Evolutionary conservation across 1,140 invertebrate species (phyloP), one percentile per base, ranked within the genome.

Genomic region (Drosophila truncata): DNA sequence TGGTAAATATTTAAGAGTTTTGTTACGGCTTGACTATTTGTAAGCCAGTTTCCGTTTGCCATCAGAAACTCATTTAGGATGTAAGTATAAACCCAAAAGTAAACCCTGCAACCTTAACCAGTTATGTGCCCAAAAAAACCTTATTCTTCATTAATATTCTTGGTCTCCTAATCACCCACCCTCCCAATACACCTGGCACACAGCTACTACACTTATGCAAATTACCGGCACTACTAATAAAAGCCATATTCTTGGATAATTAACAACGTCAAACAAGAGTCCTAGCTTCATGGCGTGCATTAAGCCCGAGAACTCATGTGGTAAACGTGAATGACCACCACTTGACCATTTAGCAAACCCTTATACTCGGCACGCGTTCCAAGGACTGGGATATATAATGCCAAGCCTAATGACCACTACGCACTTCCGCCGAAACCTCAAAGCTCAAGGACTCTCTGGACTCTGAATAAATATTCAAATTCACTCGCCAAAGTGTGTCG

Each of bases 401-500:
- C 47, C 70, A 33, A 41, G 50, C 60, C 64, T 88, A 87, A 87
- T 87, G 84, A 87, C 83, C 76, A 67, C 71, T 87, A 83, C 83
- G 83, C 80, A 88, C 71, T 87, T 87, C 83, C 83, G 83, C 14
- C 50, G 44, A 16, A 18, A 20, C 20, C 42, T 39, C 6, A 14
- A 23, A 27, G 31, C 25, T 82, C 69, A 81, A 86, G 78, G 82
- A 82, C 78, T 75, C 74, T 74, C 29, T 31, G 49, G 23, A 16
- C 49, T 63, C 64, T 83, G n/a, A 73, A 83, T 83, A 77, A 87
- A 76, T 88, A 87, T 87, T 87, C 83, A 80, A 87, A 87, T 83
- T 23, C 52, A 33, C 16, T 55, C 44, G 23, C 11, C 20, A 62
- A 77, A 82, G 82, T 81, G 73, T 91, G 87, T 78, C 70, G 82